These are phyloP conservation scores for Potamilus streckersoni DNA, from an alignment of 1,140 invertebrate genomes.

Conservation along the genomic window DNA sequence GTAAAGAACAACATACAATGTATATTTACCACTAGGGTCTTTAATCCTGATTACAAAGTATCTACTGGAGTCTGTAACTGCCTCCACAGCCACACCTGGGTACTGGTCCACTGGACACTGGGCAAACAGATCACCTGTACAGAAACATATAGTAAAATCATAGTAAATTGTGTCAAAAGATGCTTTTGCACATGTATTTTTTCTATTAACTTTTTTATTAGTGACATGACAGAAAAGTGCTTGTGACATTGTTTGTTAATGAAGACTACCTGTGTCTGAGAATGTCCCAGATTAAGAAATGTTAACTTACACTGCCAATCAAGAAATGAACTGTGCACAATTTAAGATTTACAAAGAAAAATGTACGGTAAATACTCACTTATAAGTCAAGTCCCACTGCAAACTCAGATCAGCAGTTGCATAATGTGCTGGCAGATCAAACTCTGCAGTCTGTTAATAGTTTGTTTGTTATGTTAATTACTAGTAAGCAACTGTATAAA, in stretches of 20 bases:
- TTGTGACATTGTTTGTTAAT: background rate
- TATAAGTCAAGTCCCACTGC: too few species aligned
- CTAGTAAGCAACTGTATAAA: too few species aligned
- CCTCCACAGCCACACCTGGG: conserved; percentile 92
- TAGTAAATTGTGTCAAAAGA: background rate
- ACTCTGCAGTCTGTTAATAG: too few species aligned
- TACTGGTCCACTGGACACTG: conserved; percentile 98
- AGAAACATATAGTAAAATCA: conserved; percentile 3
- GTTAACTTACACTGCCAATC: too few species aligned
- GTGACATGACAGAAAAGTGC: background rate
- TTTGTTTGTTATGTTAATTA: too few species aligned
- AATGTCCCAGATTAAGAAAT: too few species aligned
- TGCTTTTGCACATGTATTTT: background rate
- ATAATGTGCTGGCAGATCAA: too few species aligned
- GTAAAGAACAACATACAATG: background rate
- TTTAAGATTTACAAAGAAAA: too few species aligned
- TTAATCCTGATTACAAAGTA: conserved; percentile 98
- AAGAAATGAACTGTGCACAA: too few species aligned
- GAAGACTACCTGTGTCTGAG: background rate
- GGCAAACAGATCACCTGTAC: conserved; percentile 90
- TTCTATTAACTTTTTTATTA: background rate
- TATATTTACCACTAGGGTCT: conserved; percentile 85
- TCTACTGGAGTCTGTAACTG: conserved; percentile 96
- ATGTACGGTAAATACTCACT: too few species aligned
- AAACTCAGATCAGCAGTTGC: too few species aligned